Evolutionary conservation across 1,140 invertebrate species (phyloP).

Genomic region (Chymomyza costata): DNA sequence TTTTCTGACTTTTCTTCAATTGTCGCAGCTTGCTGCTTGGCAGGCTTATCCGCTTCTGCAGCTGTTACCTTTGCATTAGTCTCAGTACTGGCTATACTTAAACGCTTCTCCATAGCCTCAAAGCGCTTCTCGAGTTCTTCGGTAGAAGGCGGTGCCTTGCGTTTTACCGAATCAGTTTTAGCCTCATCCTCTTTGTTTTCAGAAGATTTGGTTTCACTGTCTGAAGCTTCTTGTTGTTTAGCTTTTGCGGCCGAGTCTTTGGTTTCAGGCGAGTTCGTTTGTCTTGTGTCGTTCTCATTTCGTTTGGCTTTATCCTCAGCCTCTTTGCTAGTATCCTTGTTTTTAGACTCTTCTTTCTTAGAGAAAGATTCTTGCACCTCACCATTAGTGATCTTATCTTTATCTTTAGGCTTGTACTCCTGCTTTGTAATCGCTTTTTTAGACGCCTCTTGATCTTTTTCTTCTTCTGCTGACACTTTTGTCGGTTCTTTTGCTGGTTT

Average conservation of each 20-base stretch:
- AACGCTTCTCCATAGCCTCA: constrained; percentile 58
- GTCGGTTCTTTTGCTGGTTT: background rate
- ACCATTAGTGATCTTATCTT: background rate
- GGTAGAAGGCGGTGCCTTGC: constrained; percentile 56
- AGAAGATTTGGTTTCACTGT: background rate
- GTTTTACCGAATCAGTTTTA: constrained; percentile 2
- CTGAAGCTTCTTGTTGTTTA: background rate
- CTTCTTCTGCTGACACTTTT: background rate
- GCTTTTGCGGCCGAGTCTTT: background rate
- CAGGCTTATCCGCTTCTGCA: background rate
- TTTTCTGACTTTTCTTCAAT: constrained; percentile 7
- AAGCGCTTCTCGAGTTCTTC: constrained; percentile 68
- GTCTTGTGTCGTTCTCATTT: background rate
- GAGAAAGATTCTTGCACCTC: too few relatives aligned
- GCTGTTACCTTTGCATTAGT: background rate
- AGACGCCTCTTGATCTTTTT: background rate
- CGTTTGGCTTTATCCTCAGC: background rate
- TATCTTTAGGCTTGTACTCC: background rate
- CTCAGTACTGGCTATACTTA: constrained; percentile 38
- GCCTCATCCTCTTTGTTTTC: constrained; percentile 6
- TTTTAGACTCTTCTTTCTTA: background rate
- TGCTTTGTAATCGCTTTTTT: background rate
- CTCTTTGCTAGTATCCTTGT: background rate
- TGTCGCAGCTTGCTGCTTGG: background rate
- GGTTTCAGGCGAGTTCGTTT: background rate